Conservation (phyloP, 1,140 invertebrate genomes). For the Drepana arcuata region DNA sequence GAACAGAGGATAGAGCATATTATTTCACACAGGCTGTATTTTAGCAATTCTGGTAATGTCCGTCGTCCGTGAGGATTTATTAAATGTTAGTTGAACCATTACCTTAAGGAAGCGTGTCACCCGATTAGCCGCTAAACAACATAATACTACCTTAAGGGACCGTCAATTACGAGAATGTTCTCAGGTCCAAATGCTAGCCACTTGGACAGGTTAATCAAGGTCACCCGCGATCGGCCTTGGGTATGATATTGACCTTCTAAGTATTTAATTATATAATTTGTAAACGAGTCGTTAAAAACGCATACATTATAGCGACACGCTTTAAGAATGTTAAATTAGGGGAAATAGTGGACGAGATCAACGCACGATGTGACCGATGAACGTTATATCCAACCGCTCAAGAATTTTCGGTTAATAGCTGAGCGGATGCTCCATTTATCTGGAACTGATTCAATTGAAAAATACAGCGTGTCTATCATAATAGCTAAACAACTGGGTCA, state of each 20-base stretch:
- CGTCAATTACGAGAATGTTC: conserved; percentile 20
- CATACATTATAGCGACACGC: conserved; percentile 10
- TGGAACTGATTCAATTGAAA: conserved; percentile 27
- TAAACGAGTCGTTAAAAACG: conserved; percentile 27
- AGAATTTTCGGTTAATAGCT: not conserved
- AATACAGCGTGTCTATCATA: conserved; percentile 24
- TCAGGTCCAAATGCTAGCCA: conserved; percentile 15
- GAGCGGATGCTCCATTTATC: conserved; percentile 15
- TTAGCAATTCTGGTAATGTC: too few species aligned
- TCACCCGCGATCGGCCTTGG: conserved; percentile 33
- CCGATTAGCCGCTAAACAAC: conserved; percentile 10
- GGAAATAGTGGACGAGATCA: conserved; percentile 17
- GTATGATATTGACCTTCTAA: conserved; percentile 34
- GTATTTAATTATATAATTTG: conserved; percentile 35
- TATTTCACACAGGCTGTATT: too few species aligned
- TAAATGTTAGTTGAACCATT: conserved; percentile 1
- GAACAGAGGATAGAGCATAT: too few species aligned
- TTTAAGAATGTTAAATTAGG: conserved; percentile 13
- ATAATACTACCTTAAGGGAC: conserved; percentile 14
- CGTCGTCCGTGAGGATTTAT: too few species aligned
- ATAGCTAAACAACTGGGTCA: conserved; percentile 27
- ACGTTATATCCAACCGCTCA: not conserved
- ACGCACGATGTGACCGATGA: conserved; percentile 5
- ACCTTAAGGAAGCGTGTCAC: conserved; percentile 7
- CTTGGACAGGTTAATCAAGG: conserved; percentile 28